Conservation (phyloP, 2,113 vertebrate genomes). For the Acanthisitta chloris region DNA sequence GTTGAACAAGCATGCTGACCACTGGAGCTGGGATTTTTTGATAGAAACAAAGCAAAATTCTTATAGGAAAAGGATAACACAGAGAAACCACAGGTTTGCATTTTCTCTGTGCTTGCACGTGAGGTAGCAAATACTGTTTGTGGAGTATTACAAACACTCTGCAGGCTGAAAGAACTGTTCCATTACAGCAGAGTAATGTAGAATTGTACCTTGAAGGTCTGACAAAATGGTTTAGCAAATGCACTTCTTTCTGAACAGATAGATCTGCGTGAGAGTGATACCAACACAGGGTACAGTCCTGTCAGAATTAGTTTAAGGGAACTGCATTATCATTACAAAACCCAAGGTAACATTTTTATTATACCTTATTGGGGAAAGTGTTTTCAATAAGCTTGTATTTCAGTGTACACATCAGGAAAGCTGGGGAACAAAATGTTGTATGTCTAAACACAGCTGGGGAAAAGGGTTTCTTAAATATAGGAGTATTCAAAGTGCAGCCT, state of each 20-base stretch:
- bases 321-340: conserved; percentile 53
- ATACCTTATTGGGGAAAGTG: not conserved
- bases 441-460: not conserved
- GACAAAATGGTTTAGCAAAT: not conserved
- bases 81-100: not conserved
- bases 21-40: not conserved
- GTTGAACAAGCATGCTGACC: not conserved
- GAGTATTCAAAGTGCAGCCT: not conserved
- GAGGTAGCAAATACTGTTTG: not conserved
- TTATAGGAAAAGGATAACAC: not conserved
- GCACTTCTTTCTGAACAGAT: conserved; percentile 71
- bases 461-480: not conserved
- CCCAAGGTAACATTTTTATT: conserved; percentile 63
- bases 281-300: conserved; percentile 77
- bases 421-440: not conserved
- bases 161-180: not conserved
- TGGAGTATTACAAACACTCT: not conserved
- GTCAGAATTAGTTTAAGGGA: conserved; percentile 78
- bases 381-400: not conserved
- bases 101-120: not conserved
- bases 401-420: not conserved
- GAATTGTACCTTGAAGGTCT: not conserved
- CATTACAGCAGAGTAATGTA: not conserved
- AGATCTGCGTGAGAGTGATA: conserved; percentile 72
- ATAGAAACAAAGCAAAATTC: not conserved